Evolutionary conservation across 2,113 vertebrate species (phyloP).

Genomic region (Rhea americana): DNA sequence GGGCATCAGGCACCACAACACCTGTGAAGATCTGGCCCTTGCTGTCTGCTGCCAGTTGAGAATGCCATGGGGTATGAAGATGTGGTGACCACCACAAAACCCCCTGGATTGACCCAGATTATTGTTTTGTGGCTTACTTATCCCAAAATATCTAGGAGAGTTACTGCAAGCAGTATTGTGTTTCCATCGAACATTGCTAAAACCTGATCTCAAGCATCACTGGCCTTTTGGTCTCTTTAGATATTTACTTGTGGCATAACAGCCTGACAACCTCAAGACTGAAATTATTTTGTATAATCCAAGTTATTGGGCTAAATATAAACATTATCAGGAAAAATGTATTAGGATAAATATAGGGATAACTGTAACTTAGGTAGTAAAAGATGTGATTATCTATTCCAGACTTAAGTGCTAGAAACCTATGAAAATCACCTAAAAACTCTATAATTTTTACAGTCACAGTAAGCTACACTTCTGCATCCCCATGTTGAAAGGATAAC

Average conservation of each 20-base stretch:
- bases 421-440: background rate
- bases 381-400: background rate
- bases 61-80: background rate
- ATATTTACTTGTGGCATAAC: background rate
- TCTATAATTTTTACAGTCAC: background rate
- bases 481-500: rapidly evolving
- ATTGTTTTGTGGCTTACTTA: background rate
- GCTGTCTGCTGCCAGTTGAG: background rate
- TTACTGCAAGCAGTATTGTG: background rate
- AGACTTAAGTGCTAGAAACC: background rate
- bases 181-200: background rate
- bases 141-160: background rate
- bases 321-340: background rate
- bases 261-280: background rate
- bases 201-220: background rate
- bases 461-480: background rate
- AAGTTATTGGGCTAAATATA: background rate
- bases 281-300: background rate
- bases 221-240: background rate
- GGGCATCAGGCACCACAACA: background rate
- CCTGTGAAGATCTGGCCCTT: background rate
- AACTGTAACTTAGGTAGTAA: background rate
- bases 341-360: background rate
- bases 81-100: background rate
- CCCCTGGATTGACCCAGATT: rapidly evolving